Evolutionary conservation across 2,113 vertebrate genomes (phyloP).

Genomic region (Centrocercus urophasianus): DNA sequence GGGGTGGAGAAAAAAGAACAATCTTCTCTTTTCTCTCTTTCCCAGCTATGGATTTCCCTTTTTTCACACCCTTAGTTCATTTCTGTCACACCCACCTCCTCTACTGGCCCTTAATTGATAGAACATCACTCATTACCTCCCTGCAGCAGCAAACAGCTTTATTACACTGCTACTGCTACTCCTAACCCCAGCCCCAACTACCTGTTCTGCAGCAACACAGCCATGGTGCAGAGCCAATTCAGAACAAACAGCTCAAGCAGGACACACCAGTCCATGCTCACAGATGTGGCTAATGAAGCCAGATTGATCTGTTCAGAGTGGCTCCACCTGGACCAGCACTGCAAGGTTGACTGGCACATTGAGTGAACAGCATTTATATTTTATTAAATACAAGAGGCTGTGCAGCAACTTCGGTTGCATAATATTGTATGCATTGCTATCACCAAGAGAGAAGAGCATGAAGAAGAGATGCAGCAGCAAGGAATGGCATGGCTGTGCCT

Average conservation of each 20-base stretch:
- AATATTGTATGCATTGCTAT: background rate
- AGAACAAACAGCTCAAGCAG: background rate
- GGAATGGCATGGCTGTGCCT: background rate
- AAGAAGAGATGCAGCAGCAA: background rate
- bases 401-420: background rate
- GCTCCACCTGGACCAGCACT: background rate
- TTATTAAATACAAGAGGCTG: background rate
- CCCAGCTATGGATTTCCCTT: background rate
- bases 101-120: background rate
- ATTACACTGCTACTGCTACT: background rate
- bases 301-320: background rate
- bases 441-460: background rate
- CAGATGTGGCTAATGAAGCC: background rate
- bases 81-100: background rate
- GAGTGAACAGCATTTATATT: background rate
- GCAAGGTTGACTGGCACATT: background rate
- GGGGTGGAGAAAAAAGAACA: too few species aligned
- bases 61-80: background rate
- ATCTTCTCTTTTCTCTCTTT: background rate
- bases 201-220: background rate
- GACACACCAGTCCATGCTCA: background rate
- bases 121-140: rapidly evolving
- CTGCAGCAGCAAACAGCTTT: background rate
- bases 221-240: background rate
- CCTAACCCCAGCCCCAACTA: background rate